Conservation (phyloP, 2,797 vertebrate species). For the Myripristis murdjan region DNA sequence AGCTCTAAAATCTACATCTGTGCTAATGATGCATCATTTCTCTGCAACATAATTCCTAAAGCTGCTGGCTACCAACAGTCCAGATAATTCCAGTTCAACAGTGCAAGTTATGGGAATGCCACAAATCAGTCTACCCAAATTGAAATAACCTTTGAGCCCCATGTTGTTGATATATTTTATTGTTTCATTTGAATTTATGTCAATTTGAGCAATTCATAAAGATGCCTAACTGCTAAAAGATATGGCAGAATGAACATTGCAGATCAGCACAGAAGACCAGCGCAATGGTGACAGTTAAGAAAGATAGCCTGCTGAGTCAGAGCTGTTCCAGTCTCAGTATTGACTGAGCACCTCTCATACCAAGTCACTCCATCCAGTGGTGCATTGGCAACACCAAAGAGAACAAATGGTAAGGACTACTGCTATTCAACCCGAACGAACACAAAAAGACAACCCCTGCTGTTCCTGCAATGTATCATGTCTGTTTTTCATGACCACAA, state of each 20-base stretch:
- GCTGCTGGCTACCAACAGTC: too few species aligned
- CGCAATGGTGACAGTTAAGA: conserved; percentile 29
- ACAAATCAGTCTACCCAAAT: not conserved
- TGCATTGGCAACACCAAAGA: conserved; percentile 21
- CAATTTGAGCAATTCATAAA: not conserved
- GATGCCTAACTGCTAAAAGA: not conserved
- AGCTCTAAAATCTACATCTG: too few species aligned
- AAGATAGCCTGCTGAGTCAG: conserved; percentile 55
- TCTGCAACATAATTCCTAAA: too few species aligned
- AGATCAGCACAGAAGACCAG: conserved; percentile 31
- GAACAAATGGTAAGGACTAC: conserved; percentile 27
- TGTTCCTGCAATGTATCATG: not conserved
- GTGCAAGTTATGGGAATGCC: too few species aligned
- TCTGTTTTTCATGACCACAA: not conserved
- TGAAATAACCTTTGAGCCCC: not conserved
- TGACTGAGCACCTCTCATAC: conserved; percentile 38
- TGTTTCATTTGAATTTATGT: not conserved
- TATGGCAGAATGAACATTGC: conserved; percentile 26
- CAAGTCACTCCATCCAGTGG: conserved; percentile 5
- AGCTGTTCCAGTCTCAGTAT: conserved; percentile 33
- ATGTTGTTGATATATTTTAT: not conserved
- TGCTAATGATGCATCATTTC: too few species aligned
- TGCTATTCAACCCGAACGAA: conserved; percentile 19
- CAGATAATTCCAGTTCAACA: too few species aligned
- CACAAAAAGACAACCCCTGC: conserved; percentile 13